A percentile compares a stretch with the other conserved stretches of the same genome.
phyloP scores from a whole-genome alignment of 1,140 invertebrate species.

The Leptestheria dahalacensis region DNA sequence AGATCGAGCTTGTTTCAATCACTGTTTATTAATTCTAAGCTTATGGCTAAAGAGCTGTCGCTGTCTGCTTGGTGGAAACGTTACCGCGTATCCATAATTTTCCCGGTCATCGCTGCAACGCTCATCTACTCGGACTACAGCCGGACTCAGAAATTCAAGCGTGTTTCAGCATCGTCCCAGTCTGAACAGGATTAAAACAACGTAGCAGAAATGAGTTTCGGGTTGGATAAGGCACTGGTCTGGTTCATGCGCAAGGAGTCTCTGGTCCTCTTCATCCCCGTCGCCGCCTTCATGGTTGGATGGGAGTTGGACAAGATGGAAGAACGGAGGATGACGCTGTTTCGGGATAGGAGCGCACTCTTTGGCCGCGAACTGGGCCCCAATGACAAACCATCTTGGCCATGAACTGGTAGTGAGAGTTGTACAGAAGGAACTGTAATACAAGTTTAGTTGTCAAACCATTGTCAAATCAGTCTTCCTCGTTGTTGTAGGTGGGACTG shows the following conservation, averaged over 20 bases:
- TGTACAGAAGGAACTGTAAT: not conserved
- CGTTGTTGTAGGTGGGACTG: no score
- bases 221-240: slow-evolving; percentile 9
- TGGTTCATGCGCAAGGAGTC: slow-evolving; percentile 5
- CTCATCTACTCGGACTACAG: slow-evolving; percentile 50
- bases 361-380: slow-evolving; percentile 46
- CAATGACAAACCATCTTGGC: slow-evolving; percentile 54
- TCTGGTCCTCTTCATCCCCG: slow-evolving; percentile 28
- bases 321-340: slow-evolving; percentile 46
- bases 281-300: slow-evolving; percentile 40
- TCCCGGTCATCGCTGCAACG: slow-evolving; percentile 38
- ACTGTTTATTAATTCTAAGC: not conserved
- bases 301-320: slow-evolving; percentile 46
- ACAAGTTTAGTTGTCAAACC: not conserved
- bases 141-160: slow-evolving; percentile 52
- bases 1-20: no score
- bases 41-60: not conserved
- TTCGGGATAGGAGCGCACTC: slow-evolving; percentile 57
- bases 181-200: not conserved
- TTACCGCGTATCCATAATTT: slow-evolving; percentile 24
- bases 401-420: slow-evolving; percentile 22
- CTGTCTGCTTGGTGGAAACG: slow-evolving; percentile 5
- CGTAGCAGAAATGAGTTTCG: not conserved
- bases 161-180: slow-evolving; percentile 22
- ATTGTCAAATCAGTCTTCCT: no score